These are phyloP conservation scores for Lucinisca nassula DNA, from an alignment of 2,888 invertebrate species.

Conservation along the genomic window DNA sequence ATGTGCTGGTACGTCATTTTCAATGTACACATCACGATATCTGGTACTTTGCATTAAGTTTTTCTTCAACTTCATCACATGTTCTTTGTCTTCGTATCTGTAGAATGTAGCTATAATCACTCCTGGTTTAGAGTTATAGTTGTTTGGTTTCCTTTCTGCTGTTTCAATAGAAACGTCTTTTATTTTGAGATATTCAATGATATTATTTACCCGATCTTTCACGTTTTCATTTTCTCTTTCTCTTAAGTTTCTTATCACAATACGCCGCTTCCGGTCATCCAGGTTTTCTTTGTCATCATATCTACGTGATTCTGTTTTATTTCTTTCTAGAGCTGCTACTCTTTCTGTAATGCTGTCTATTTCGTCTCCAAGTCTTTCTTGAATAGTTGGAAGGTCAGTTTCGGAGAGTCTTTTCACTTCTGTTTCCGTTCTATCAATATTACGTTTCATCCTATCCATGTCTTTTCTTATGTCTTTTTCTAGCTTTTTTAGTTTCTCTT, in stretches of 20 bases:
- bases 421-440: neutral
- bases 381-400: neutral
- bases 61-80: neutral
- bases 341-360: neutral
- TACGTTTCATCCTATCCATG: neutral
- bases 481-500: neutral
- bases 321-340: neutral
- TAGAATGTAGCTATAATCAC: neutral
- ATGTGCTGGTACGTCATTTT: neutral
- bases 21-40: neutral
- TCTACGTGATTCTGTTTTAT: neutral
- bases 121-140: neutral
- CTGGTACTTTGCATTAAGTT: neutral
- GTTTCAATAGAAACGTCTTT: neutral
- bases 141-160: neutral
- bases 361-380: neutral
- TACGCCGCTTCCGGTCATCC: neutral
- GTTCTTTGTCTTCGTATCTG: neutral
- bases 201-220: neutral
- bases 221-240: conserved; percentile 7
- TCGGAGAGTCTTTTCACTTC: neutral
- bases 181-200: neutral
- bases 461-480: neutral
- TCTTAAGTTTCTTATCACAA: neutral
- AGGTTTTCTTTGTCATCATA: neutral